phyloP scores from a whole-genome alignment of 2,888 invertebrate species.

The Catocala nupta region DNA sequence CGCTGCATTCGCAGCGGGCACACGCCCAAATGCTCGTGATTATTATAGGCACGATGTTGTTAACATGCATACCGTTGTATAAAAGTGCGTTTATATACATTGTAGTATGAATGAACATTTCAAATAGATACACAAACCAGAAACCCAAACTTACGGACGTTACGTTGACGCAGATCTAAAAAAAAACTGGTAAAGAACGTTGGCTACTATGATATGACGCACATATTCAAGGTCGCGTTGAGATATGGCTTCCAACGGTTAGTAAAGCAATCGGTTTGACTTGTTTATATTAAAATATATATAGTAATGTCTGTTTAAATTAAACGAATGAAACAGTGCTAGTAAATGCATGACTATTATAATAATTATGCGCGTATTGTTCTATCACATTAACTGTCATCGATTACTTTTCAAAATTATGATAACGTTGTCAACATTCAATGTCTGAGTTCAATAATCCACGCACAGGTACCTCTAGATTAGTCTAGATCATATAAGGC shows the following conservation, averaged over 20 bases:
- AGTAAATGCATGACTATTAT: too few relatives aligned
- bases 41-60: constrained; percentile 33
- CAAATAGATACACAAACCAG: neutral
- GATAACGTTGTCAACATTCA: too few relatives aligned
- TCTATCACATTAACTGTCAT: too few relatives aligned
- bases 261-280: constrained; percentile 8
- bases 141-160: constrained; percentile 13
- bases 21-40: constrained; percentile 67
- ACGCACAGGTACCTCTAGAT: too few relatives aligned
- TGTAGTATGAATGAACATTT: neutral
- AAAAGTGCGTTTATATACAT: neutral
- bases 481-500: too few relatives aligned
- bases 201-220: constrained; percentile 42
- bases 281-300: constrained; percentile 10
- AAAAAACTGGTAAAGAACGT: constrained; percentile 34
- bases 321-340: too few relatives aligned
- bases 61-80: constrained; percentile 2
- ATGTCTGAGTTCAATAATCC: too few relatives aligned
- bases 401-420: too few relatives aligned
- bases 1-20: constrained; percentile 62
- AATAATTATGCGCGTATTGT: too few relatives aligned
- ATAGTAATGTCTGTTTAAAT: too few relatives aligned
- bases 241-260: constrained; percentile 49
- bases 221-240: constrained; percentile 43
- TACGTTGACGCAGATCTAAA: constrained; percentile 34